Conservation (phyloP, 2,113 vertebrate species). For the Eudyptes chrysolophus region DNA sequence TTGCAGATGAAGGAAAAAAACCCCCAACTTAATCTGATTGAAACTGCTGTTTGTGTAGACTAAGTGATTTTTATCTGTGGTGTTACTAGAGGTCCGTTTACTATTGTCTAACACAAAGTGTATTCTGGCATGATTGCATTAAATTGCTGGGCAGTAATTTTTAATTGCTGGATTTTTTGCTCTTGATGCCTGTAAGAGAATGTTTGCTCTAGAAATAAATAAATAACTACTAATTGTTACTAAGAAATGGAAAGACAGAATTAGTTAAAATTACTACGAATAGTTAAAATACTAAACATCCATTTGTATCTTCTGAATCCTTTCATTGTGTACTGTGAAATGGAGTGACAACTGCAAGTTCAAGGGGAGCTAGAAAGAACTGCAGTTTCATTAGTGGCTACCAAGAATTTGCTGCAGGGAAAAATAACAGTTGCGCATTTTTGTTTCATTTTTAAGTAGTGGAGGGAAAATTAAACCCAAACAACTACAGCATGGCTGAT, state of each 20-base stretch:
- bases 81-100: background rate
- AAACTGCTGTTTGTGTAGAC: background rate
- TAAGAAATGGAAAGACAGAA: background rate
- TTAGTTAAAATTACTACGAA: background rate
- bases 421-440: background rate
- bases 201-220: background rate
- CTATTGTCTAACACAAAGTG: no score
- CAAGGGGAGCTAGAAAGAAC: background rate
- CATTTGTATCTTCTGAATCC: background rate
- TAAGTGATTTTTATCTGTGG: background rate
- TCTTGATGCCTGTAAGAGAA: background rate
- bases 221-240: background rate
- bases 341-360: background rate
- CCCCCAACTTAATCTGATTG: fast-evolving
- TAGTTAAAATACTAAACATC: background rate
- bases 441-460: background rate
- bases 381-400: background rate
- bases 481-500: background rate
- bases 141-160: background rate
- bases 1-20: background rate
- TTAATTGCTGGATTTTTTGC: background rate
- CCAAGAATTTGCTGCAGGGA: background rate
- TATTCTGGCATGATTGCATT: background rate
- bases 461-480: background rate
- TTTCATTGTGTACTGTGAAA: background rate